Conservation (phyloP, 2,113 vertebrate species). For the Aspiorhynchus laticeps region DNA sequence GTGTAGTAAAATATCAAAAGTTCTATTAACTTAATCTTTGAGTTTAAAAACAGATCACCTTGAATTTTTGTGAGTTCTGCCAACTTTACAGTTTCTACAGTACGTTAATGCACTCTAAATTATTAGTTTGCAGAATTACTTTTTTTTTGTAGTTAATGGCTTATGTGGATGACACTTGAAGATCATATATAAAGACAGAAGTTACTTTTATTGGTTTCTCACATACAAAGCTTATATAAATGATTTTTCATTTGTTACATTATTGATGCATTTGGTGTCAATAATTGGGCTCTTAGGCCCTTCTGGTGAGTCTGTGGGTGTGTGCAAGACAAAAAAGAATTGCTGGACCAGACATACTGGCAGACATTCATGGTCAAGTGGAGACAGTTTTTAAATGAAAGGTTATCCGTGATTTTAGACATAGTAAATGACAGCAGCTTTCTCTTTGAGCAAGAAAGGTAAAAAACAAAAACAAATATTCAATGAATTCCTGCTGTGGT, state of each 20-base stretch:
- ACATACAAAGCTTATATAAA: background rate
- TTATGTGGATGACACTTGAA: background rate
- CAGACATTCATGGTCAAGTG: conserved; percentile 13
- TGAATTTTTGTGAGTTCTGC: background rate
- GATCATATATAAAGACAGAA: background rate
- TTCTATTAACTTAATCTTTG: background rate
- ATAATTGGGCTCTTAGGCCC: background rate
- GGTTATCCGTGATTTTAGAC: too few relatives aligned
- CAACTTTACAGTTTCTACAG: background rate
- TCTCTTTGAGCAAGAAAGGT: background rate
- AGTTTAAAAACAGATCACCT: background rate
- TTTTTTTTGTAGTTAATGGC: background rate
- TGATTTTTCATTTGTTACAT: background rate
- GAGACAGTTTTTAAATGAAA: background rate
- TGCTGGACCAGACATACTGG: background rate
- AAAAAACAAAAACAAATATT: background rate
- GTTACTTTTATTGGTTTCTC: background rate
- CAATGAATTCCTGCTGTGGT: background rate
- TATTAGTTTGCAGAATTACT: background rate
- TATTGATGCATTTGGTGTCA: background rate
- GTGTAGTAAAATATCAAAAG: background rate
- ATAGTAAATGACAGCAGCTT: background rate
- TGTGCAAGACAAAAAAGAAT: background rate
- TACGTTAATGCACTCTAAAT: background rate
- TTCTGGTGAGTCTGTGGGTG: background rate